Percentiles rank a stretch among this genome's conserved stretches.
These are phyloP conservation scores for Serrognathus titanus DNA, from an alignment of 2,888 invertebrate genomes.

Conservation along the genomic window DNA sequence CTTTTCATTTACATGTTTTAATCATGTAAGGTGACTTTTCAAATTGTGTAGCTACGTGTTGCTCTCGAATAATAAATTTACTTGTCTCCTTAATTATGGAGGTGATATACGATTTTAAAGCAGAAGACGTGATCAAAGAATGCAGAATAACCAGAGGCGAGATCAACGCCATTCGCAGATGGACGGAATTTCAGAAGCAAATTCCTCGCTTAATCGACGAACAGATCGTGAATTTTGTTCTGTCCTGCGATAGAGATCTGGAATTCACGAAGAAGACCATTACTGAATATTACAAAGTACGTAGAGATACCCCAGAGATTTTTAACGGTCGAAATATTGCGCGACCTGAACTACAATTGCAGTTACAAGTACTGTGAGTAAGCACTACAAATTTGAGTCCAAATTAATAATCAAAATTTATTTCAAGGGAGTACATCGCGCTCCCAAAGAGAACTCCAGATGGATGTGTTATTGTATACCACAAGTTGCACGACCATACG, in stretches of 20 bases:
- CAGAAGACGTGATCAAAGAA: conserved; percentile 33
- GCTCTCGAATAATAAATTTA: no score
- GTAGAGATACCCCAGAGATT: not conserved
- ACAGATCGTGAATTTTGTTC: conserved; percentile 62
- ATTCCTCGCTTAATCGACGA: conserved; percentile 52
- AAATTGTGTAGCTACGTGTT: no score
- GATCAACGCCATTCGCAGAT: conserved; percentile 35
- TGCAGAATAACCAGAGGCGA: conserved; percentile 32
- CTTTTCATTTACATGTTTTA: no score
- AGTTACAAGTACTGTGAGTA: conserved; percentile 1
- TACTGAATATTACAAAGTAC: conserved; percentile 55
- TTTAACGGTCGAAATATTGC: not conserved
- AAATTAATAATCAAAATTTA: not conserved
- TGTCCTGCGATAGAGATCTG: conserved; percentile 61
- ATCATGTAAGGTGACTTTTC: no score
- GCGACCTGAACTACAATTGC: not conserved
- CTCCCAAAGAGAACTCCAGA: conserved; percentile 59
- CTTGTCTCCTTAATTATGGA: not conserved
- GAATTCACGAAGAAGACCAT: conserved; percentile 62
- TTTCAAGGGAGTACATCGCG: conserved; percentile 55
- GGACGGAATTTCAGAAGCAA: conserved; percentile 27
- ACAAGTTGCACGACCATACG: conserved; percentile 56
- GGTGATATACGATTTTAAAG: conserved; percentile 29
- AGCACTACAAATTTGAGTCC: no score
- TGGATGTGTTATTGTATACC: conserved; percentile 60